Evolutionary conservation across 2,888 invertebrate species (phyloP), one percentile per base, ranked within the genome.

Genomic region (Clusia tigrina): DNA sequence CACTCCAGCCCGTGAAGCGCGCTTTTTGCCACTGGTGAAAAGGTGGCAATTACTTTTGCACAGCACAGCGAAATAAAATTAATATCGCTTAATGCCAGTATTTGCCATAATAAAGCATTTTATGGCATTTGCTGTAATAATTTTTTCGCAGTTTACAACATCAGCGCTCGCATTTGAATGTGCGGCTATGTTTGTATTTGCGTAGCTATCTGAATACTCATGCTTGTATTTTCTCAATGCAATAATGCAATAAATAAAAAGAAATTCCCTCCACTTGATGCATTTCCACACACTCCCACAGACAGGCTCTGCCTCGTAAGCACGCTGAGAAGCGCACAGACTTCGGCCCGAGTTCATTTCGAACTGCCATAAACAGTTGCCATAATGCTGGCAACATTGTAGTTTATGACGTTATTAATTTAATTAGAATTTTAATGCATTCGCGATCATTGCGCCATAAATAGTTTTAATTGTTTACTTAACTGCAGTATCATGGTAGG

Each of bases 41-140:
- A 25, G 12, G 54, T 26, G 26, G 54, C 54, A 54, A 54, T 54
- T 32, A 26, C n/a, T 24, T 54, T 54, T 25, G 12, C 18, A 18
- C 32, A 24, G 12, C 18, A 32, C 12, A 17, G 12, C 53, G 24
- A 17, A 54, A 54, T 54, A 54, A 54, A 54, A 54, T 54, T 32
- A 54, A 25, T 54, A 32, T 17, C 26, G 54, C 9, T 26, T 25
- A 20, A 20, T 53, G n/a, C n/a, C 24, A 18, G 17, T 53, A 24
- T 53, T n/a, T n/a, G n/a, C 15, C 52, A 24, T 32, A 32, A 54
- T 54, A n/a, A 24, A 24, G 15, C 18, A 54, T 54, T 54, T 54
- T 54, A 54, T 32, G 15, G 54, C 54, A 54, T 24, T 32, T 54
- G 26, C 54, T 24, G 32, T 54, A 17, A 23, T 24, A 20, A 20